Percentiles rank a stretch among this genome's conserved stretches.
These are phyloP conservation scores for Himalopsyche tibetana DNA, from an alignment of 2,888 invertebrate genomes.

Conservation along the genomic window DNA sequence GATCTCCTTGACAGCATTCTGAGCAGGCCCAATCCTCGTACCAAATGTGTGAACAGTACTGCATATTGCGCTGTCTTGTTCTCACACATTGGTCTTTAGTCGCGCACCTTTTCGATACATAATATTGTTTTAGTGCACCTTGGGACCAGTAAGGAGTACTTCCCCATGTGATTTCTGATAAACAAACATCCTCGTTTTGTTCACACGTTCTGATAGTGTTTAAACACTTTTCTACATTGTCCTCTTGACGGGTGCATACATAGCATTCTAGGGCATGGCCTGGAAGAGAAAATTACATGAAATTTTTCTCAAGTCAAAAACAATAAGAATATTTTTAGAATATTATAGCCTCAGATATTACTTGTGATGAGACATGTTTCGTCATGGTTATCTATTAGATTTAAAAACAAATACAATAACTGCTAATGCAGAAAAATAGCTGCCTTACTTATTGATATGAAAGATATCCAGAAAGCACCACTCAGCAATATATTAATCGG, in stretches of 20 bases:
- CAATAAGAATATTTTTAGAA: too few species aligned
- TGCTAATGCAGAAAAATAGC: too few species aligned
- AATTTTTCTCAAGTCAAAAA: too few species aligned
- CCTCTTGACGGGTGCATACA: conserved; percentile 94
- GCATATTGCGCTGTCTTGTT: conserved; percentile 83
- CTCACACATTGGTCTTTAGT: conserved; percentile 87
- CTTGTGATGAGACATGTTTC: too few species aligned
- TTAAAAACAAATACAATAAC: too few species aligned
- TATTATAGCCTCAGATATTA: too few species aligned
- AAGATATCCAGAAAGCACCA: conserved; percentile 40
- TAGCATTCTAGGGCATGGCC: conserved; percentile 91
- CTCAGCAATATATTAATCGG: conserved; percentile 44
- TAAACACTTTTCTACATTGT: conserved; percentile 93
- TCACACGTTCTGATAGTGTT: conserved; percentile 95
- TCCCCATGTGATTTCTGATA: conserved; percentile 95
- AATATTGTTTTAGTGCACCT: conserved; percentile 94
- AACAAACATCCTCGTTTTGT: conserved; percentile 89
- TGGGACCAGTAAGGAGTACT: conserved; percentile 97
- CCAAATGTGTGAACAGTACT: conserved; percentile 92
- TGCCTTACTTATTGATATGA: conserved; percentile 39
- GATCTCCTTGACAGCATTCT: conserved; percentile 96
- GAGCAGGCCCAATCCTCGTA: conserved; percentile 98
- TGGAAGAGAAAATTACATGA: conserved; percentile 69
- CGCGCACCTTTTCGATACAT: conserved; percentile 93
- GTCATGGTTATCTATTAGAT: too few species aligned